Evolutionary conservation across 1,140 invertebrate genomes (phyloP).

Genomic region (Trypoxylus dichotomus): DNA sequence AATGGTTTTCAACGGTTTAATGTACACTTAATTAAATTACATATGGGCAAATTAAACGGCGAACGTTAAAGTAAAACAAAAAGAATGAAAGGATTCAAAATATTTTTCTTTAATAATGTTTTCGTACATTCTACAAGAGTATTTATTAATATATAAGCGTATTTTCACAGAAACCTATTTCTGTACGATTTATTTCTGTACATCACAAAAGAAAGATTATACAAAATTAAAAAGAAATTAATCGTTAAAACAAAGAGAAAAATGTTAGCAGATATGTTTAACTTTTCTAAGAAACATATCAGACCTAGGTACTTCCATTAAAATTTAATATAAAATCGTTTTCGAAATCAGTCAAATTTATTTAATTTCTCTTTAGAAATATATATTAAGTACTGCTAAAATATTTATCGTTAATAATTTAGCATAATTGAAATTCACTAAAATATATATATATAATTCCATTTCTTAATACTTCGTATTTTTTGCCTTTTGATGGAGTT

Average conservation of each 20-base stretch:
- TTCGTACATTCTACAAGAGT: neutral
- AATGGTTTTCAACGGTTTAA: neutral
- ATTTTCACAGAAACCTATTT: slow-evolving; percentile 12
- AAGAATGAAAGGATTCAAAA: slow-evolving; percentile 8
- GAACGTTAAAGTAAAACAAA: neutral
- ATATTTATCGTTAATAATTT: neutral
- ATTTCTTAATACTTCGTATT: neutral
- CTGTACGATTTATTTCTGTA: slow-evolving; percentile 7
- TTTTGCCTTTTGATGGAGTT: slow-evolving; percentile 15
- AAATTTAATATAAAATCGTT: neutral
- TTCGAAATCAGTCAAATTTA: neutral
- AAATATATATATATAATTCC: neutral
- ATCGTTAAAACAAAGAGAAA: neutral
- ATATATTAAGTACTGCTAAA: slow-evolving; percentile 8
- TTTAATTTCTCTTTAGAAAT: neutral
- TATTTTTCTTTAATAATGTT: neutral
- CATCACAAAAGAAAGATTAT: neutral
- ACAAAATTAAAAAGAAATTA: slow-evolving; percentile 4
- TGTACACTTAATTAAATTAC: neutral
- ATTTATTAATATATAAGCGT: slow-evolving; percentile 25
- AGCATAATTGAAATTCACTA: slow-evolving; percentile 11
- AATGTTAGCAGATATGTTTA: slow-evolving; percentile 14
- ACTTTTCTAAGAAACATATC: neutral
- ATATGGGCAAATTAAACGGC: neutral
- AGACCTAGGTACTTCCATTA: slow-evolving; percentile 16